Evolutionary conservation across 2,113 vertebrate species (phyloP), one percentile per base, ranked within the genome.

Genomic region (Acrocephalus arundinaceus): DNA sequence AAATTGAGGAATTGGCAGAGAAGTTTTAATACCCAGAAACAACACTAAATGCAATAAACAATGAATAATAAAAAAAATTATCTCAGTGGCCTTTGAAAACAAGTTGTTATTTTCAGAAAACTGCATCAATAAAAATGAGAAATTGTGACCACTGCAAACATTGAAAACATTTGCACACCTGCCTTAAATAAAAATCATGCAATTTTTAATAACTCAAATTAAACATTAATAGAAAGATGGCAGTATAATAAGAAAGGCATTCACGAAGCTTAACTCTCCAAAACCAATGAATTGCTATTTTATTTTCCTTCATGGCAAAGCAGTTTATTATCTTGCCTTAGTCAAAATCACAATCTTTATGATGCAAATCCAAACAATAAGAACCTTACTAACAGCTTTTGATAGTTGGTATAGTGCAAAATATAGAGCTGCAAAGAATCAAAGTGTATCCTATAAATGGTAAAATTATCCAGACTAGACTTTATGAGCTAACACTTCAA

Each of bases 1-100:
- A 97, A 97, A 94, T 84, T 18, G 17, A 58, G n/a, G 52, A 97
- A 87, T 43, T 94, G 82, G 68, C 84, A 96, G n/a, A 79, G 65
- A 72, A 74, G 5, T 85, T 87, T 91, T 93, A 94, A 97, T 91
- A 87, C 62, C 48, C 85, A 95, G 75, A 87, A 94, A 93, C 62
- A 91, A 89, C 61, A 78, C 0, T 2, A 68, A 97, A 94, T 76
- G 39, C 39, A 83, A 94, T 66, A 92, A 96, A 97, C 33, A 81
- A 37, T 62, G 28, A 82, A 92, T 92, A 94, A 95, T 92, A 82
- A 80, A 48, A 79, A 77, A 71, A 58, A 2, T 83, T 85, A 90
- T 75, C 41, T 79, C 89, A 37, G 63, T 31, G 5, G 55, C 45
- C 70, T 96, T 89, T 92, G 67, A 78, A 97, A 93, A 15, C n/a